These are phyloP conservation scores for Megamerina dolium DNA, from an alignment of 2,888 invertebrate genomes.

Conservation along the genomic window DNA sequence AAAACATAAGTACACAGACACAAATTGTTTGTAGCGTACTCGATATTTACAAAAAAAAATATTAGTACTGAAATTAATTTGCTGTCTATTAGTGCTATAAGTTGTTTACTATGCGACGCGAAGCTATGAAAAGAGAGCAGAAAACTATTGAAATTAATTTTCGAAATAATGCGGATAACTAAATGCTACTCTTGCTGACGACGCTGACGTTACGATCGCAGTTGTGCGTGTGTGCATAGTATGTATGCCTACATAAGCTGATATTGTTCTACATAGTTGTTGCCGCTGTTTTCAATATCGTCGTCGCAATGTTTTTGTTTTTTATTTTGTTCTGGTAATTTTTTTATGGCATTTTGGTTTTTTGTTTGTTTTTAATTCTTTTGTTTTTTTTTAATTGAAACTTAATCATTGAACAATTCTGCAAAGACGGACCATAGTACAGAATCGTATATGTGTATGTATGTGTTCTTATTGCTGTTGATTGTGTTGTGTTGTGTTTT, in stretches of 20 bases:
- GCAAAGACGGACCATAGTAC: conserved; percentile 3
- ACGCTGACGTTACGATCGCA: not conserved
- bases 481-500: conserved; percentile 2
- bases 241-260: too few relatives aligned
- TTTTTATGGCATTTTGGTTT: conserved; percentile 3
- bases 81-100: too few relatives aligned
- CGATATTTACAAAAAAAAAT: too few relatives aligned
- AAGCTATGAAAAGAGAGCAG: too few relatives aligned
- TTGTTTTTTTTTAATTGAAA: conserved; percentile 16
- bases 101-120: too few relatives aligned
- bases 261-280: not conserved
- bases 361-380: conserved; percentile 3
- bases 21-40: too few relatives aligned
- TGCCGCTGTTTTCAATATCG: conserved; percentile 10
- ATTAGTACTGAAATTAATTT: too few relatives aligned
- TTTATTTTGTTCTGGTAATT: conserved; percentile 6
- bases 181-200: not conserved
- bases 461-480: not conserved
- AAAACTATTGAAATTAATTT: conserved; percentile 8
- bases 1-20: too few relatives aligned
- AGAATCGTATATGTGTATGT: not conserved
- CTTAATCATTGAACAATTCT: conserved; percentile 23
- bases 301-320: conserved; percentile 7
- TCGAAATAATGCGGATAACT: not conserved
- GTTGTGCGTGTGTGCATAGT: too few relatives aligned